A percentile compares a stretch with the other conserved stretches of the same genome.
Evolutionary conservation across 2,797 vertebrate genomes (phyloP).

Genomic region (Podarcis siculus): DNA sequence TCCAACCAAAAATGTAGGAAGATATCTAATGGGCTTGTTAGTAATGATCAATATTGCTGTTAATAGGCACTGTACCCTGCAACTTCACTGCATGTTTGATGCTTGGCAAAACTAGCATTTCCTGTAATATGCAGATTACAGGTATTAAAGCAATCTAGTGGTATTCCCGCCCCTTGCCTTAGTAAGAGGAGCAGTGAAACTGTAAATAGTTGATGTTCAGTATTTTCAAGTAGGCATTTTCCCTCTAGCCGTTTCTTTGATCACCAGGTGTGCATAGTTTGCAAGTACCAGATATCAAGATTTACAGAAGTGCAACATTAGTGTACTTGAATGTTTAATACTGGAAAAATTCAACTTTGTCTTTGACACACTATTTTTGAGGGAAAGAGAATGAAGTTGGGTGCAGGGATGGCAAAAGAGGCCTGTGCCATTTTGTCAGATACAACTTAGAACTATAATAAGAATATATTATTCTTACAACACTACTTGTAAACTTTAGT

Average conservation of each 20-base stretch:
- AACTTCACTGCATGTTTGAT: constrained; percentile 92
- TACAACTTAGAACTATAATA: constrained; percentile 73
- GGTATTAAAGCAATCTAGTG: constrained; percentile 82
- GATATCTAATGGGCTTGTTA: constrained; percentile 82
- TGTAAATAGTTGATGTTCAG: constrained; percentile 95
- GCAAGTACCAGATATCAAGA: constrained; percentile 75
- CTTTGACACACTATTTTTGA: constrained; percentile 71
- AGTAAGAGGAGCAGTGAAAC: constrained; percentile 85
- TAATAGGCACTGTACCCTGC: constrained; percentile 86
- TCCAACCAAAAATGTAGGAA: constrained; percentile 82
- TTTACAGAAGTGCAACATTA: constrained; percentile 83
- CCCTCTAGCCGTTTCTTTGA: constrained; percentile 79
- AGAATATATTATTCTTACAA: constrained; percentile 81
- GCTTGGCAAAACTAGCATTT: constrained; percentile 86
- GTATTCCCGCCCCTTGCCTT: constrained; percentile 82
- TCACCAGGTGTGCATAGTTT: constrained; percentile 76
- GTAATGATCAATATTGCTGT: constrained; percentile 90
- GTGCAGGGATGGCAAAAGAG: constrained; percentile 57
- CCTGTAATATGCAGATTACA: constrained; percentile 75
- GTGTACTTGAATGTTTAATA: constrained; percentile 85
- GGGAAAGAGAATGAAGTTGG: constrained; percentile 38
- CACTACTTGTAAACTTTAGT: constrained; percentile 60
- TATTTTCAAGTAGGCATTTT: constrained; percentile 88
- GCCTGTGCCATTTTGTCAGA: constrained; percentile 84
- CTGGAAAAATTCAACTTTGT: constrained; percentile 63